Evolutionary conservation across 2,113 vertebrate species (phyloP).

Genomic region (Sinocyclocheilus grahami): DNA sequence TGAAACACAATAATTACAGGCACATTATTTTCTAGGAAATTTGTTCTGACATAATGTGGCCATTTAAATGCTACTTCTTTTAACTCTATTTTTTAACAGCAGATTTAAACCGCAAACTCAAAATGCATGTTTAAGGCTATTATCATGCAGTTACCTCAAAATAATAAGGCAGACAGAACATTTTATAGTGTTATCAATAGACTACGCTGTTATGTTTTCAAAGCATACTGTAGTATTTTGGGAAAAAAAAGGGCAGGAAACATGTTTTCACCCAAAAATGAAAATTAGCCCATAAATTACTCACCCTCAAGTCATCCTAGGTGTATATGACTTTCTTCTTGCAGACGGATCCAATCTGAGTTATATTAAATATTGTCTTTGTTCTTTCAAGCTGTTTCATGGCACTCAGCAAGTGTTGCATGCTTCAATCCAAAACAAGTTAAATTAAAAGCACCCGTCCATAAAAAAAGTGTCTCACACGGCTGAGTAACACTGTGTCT

Average conservation of each 20-base stretch:
- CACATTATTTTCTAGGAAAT: constrained; percentile 24
- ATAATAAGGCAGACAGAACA: constrained; percentile 19
- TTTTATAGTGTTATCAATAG: constrained; percentile 11
- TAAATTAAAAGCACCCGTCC: too few relatives aligned
- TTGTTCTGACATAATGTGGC: constrained; percentile 13
- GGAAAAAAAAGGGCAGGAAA: background rate
- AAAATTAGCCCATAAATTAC: too few relatives aligned
- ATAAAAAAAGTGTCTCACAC: too few relatives aligned
- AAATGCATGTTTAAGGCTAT: background rate
- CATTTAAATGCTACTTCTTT: constrained; percentile 2
- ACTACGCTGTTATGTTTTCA: background rate
- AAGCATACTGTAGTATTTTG: background rate
- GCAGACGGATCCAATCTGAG: too few relatives aligned
- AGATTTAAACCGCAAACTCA: background rate
- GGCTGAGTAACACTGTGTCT: too few relatives aligned
- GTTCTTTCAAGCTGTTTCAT: too few relatives aligned
- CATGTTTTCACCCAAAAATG: background rate
- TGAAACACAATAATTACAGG: constrained; percentile 27
- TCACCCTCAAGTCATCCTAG: too few relatives aligned
- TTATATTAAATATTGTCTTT: too few relatives aligned
- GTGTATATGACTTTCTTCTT: too few relatives aligned
- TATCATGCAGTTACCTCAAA: background rate
- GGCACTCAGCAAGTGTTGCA: too few relatives aligned
- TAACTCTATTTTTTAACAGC: constrained; percentile 17
- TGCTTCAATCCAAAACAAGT: too few relatives aligned